These are phyloP conservation scores for Heliocidaris tuberculata DNA, from an alignment of 35 echinoderm and acorn worm species.

Conservation along the genomic window DNA sequence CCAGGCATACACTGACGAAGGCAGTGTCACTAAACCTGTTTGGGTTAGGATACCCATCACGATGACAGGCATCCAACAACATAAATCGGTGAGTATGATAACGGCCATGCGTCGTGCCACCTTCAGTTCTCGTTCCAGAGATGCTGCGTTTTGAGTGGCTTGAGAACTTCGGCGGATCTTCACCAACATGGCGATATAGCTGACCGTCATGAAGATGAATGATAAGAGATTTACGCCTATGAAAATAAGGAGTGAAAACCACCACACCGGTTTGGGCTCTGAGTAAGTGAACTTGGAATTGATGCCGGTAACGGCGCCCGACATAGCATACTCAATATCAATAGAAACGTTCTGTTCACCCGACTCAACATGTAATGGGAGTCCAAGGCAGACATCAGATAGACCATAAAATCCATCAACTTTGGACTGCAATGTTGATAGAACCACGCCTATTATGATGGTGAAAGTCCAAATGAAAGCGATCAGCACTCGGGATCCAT, in stretches of 20 bases:
- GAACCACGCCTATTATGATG: slow-evolving; percentile 18
- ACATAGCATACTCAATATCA: too few relatives aligned
- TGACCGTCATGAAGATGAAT: slow-evolving; percentile 62
- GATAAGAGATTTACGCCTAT: slow-evolving; percentile 61
- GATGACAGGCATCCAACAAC: slow-evolving; percentile 90
- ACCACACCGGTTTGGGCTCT: slow-evolving; percentile 52
- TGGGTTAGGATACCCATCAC: slow-evolving; percentile 78
- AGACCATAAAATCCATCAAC: slow-evolving; percentile 67
- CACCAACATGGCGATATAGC: slow-evolving; percentile 72
- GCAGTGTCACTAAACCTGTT: slow-evolving; percentile 42
- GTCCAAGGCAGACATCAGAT: slow-evolving; percentile 77
- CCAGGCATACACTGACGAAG: slow-evolving; percentile 67
- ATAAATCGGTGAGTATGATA: slow-evolving; percentile 76
- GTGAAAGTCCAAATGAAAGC: slow-evolving; percentile 53
- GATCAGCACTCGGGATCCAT: not conserved
- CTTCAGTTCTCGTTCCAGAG: slow-evolving; percentile 58
- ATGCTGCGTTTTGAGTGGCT: slow-evolving; percentile 29
- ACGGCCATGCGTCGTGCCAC: slow-evolving; percentile 82
- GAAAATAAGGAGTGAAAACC: slow-evolving; percentile 73
- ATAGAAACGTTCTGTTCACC: not conserved
- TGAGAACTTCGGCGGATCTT: slow-evolving; percentile 51
- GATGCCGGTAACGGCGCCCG: not conserved
- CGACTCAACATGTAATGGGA: slow-evolving; percentile 62
- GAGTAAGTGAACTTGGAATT: not conserved
- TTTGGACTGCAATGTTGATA: slow-evolving; percentile 29